Base-by-base conservation (phyloP, 2,113 vertebrate genomes). In the Terrapene triunguis region DNA sequence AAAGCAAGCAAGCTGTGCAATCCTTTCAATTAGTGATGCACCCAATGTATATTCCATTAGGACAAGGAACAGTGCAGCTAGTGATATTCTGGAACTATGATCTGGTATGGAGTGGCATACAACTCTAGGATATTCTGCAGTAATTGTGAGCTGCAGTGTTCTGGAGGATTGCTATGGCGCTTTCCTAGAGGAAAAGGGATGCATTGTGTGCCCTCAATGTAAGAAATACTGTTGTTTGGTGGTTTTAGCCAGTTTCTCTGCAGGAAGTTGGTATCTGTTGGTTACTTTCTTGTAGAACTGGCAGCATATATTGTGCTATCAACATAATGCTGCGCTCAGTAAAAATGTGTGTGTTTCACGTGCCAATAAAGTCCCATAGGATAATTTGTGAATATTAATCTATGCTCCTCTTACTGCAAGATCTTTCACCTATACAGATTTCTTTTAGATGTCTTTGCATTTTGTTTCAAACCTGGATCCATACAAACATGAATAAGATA, bases 131-230 rank as follows among this genome's bases (percentile, higher is more conserved):
- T 51, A 85, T 93, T 94, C 96, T 96, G 95, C 94, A 95, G 82
- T 16, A 72, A 94, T 88, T 96, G 89, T 90, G 90, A 50, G 9
- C 86, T 72, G 78, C 90, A 86, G 90, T 27, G 42, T 53, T 94
- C 90, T 0, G 38, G 76, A 87, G 62, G 87, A 85, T 96, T 97
- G 94, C 95, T 90, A 0, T 9, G 21, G 94, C 89, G 42, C 87
- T 96, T 97, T 95, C 22, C 81, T 74, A 2, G 44, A 89, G 55
- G 25, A 86, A 95, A 97, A 93, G 62, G 44, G 9, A 48, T 93
- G 89, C 89, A 91, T 88, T 97, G 92, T 97, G 79, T 84, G 79
- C 53, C 47, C 88, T 92, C 89, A 93, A 62, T 95, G 89, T 95
- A 91, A 96, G 92, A 97, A 95, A 85, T 0, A 0, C 81, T 93